phyloP scores from a whole-genome alignment of 2,797 vertebrate species.

The Ibycter americanus region DNA sequence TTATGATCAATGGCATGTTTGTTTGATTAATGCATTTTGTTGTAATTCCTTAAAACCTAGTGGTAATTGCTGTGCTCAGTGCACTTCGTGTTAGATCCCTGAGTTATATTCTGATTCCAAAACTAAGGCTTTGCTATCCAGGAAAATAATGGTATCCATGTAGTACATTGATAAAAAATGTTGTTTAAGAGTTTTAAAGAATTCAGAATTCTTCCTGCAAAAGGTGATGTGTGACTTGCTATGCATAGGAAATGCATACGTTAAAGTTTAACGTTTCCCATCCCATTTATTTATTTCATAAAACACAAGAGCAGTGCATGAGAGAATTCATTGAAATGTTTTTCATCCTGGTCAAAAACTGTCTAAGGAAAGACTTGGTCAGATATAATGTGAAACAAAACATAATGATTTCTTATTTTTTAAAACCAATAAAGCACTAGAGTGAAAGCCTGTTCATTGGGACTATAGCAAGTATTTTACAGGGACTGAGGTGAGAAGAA shows the following conservation, averaged over 20 bases:
- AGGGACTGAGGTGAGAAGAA: neutral
- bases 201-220: neutral
- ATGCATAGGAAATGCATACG: neutral
- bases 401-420: neutral
- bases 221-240: neutral
- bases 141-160: neutral
- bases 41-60: neutral
- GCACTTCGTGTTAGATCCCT: neutral
- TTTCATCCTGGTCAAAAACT: neutral
- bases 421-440: neutral
- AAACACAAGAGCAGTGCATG: neutral
- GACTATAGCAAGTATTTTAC: neutral
- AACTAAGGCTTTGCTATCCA: neutral
- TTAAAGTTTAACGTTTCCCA: neutral
- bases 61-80: neutral
- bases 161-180: neutral
- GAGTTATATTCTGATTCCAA: neutral
- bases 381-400: neutral
- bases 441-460: neutral
- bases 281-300: neutral
- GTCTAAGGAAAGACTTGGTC: neutral
- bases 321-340: neutral
- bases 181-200: neutral
- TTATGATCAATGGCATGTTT: neutral
- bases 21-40: neutral